Evolutionary conservation across 2,888 invertebrate species (phyloP).

Genomic region (Branchipolynoe longqiensis): DNA sequence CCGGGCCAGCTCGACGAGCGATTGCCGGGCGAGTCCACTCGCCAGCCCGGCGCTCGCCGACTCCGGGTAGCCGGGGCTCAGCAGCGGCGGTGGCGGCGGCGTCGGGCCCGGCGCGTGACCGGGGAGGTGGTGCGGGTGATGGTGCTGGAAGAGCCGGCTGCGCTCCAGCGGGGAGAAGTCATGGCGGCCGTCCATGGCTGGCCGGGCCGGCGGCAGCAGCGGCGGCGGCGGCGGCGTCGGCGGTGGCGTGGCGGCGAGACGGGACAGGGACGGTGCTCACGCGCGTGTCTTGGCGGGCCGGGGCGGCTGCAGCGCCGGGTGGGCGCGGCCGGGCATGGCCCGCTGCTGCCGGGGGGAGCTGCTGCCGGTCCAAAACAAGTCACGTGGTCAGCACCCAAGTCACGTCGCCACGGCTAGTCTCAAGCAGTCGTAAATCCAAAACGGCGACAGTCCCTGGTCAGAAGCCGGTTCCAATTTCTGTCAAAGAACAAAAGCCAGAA

Average conservation of each 20-base stretch:
- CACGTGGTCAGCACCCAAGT: too few relatives aligned
- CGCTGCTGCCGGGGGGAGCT: too few relatives aligned
- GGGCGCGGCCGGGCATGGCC: slow-evolving; percentile 23
- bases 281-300: slow-evolving; percentile 30
- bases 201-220: neutral
- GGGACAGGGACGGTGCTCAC: slow-evolving; percentile 23
- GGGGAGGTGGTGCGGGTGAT: neutral
- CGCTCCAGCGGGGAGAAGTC: slow-evolving; percentile 58
- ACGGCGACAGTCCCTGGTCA: too few relatives aligned
- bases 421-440: too few relatives aligned
- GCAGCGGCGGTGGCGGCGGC: slow-evolving; percentile 24
- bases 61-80: slow-evolving; percentile 16
- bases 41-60: neutral
- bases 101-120: slow-evolving; percentile 1
- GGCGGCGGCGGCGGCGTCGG: neutral
- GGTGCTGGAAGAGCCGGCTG: slow-evolving; percentile 39
- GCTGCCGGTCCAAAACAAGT: too few relatives aligned
- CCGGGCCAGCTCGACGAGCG: slow-evolving; percentile 47
- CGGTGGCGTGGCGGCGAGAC: neutral
- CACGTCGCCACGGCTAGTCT: too few relatives aligned
- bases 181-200: slow-evolving; percentile 53
- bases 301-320: slow-evolving; percentile 5
- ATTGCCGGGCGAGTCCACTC: slow-evolving; percentile 27
- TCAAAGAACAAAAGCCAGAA: too few relatives aligned
- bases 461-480: too few relatives aligned